Evolutionary conservation across 2,113 vertebrate genomes (phyloP).

Genomic region (Haemorhous mexicanus): DNA sequence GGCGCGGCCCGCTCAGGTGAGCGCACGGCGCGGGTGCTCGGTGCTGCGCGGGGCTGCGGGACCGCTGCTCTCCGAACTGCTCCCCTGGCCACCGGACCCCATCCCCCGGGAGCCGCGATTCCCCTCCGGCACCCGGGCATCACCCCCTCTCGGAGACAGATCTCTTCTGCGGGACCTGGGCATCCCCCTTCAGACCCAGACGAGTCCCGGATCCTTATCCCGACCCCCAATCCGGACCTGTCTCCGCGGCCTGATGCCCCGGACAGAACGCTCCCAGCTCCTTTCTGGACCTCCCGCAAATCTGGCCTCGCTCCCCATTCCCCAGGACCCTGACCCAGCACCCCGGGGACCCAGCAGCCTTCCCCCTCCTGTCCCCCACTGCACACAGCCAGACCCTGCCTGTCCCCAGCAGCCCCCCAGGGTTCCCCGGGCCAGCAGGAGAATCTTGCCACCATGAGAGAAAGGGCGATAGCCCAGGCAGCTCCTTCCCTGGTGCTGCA

Average conservation of each 20-base stretch:
- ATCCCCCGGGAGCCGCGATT: background rate
- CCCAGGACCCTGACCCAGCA: background rate
- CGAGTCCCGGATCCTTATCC: background rate
- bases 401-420: background rate
- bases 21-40: constrained; percentile 18
- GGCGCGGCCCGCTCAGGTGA: constrained; percentile 72
- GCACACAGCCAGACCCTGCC: background rate
- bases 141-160: background rate
- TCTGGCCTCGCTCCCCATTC: accelerated
- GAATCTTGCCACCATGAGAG: background rate
- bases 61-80: background rate
- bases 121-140: background rate
- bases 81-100: background rate
- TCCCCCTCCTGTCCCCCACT: accelerated
- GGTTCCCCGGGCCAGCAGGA: too few species aligned
- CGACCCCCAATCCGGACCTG: background rate
- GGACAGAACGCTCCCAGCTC: background rate
- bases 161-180: background rate
- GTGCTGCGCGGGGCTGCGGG: background rate
- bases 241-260: background rate
- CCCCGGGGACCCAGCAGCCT: background rate
- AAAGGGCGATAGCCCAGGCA: background rate
- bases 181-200: background rate
- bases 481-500: background rate
- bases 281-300: background rate